A percentile compares a stretch with the other conserved stretches of the same genome.
Evolutionary conservation across 2,888 invertebrate species (phyloP).

Genomic region (Cinara cedri): DNA sequence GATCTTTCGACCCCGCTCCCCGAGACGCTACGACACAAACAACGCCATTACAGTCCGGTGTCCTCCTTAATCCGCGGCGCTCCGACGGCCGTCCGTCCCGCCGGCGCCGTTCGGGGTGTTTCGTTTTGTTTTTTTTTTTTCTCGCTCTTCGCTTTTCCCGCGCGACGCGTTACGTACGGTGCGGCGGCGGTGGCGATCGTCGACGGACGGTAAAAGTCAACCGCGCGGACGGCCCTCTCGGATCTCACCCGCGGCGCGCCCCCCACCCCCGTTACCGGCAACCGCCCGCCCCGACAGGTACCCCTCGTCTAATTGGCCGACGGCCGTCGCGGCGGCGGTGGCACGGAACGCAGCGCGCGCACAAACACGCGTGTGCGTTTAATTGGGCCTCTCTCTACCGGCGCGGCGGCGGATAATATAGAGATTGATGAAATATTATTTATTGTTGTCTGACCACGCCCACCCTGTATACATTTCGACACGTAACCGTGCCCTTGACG

Average conservation of each 20-base stretch:
- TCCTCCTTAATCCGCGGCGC: no score
- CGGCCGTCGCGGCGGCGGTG: constrained; percentile 27
- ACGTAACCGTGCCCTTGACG: constrained; percentile 21
- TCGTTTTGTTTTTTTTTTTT: no score
- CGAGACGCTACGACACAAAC: no score
- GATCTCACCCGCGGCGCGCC: not conserved
- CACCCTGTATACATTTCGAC: constrained; percentile 37
- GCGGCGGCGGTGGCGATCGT: no score
- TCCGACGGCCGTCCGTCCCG: no score
- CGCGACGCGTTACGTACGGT: no score
- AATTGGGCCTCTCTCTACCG: constrained; percentile 28
- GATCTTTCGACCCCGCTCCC: no score
- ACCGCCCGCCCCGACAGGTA: not conserved
- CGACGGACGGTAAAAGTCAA: no score
- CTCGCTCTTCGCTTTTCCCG: no score
- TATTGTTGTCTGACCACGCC: constrained; percentile 46
- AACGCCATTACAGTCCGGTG: no score
- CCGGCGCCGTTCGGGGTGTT: no score
- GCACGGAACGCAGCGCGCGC: not conserved
- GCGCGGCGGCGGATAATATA: not conserved
- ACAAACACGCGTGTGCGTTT: constrained; percentile 15
- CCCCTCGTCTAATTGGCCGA: constrained; percentile 34
- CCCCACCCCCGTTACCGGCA: not conserved
- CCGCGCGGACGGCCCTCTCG: no score
- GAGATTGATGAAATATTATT: constrained; percentile 39